These are phyloP conservation scores for Dasypolia templi DNA, from an alignment of 2,888 invertebrate genomes.

Conservation along the genomic window DNA sequence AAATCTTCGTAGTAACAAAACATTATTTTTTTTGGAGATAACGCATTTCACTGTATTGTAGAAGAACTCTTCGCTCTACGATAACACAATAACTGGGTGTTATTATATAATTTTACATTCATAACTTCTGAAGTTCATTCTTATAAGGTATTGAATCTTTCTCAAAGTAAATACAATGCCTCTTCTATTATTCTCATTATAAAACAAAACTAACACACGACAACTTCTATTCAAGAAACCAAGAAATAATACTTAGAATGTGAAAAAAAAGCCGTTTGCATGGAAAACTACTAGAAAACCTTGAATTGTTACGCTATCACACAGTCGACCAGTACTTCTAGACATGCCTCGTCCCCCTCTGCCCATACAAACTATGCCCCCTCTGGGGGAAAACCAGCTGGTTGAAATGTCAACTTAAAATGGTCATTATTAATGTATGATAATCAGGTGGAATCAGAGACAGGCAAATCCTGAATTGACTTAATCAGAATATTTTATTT, in stretches of 20 bases:
- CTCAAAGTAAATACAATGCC: background rate
- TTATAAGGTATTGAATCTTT: too few relatives aligned
- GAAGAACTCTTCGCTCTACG: too few relatives aligned
- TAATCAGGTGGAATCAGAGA: conserved; percentile 74
- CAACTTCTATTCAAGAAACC: conserved; percentile 44
- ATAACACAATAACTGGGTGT: too few relatives aligned
- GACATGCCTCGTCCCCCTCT: conserved; percentile 47
- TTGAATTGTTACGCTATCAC: conserved; percentile 53
- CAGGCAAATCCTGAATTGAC: conserved; percentile 58
- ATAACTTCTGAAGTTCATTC: too few relatives aligned
- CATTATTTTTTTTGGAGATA: too few relatives aligned
- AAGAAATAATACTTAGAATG: conserved; percentile 48
- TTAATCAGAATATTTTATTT: conserved; percentile 37
- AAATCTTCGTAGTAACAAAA: too few relatives aligned
- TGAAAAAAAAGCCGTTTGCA: conserved; percentile 35
- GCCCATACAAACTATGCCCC: conserved; percentile 34
- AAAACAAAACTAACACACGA: background rate
- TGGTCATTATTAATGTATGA: conserved; percentile 76
- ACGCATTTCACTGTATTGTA: too few relatives aligned
- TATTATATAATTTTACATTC: too few relatives aligned
- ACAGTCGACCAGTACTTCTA: conserved; percentile 59
- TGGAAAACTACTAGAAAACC: conserved; percentile 62
- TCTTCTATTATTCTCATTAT: background rate
- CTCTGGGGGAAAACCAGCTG: conserved; percentile 50
- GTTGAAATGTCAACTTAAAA: conserved; percentile 71